Evolutionary conservation across 2,797 vertebrate genomes (phyloP), one percentile per base, ranked within the genome.

Genomic region (Diplodus puntazzo): DNA sequence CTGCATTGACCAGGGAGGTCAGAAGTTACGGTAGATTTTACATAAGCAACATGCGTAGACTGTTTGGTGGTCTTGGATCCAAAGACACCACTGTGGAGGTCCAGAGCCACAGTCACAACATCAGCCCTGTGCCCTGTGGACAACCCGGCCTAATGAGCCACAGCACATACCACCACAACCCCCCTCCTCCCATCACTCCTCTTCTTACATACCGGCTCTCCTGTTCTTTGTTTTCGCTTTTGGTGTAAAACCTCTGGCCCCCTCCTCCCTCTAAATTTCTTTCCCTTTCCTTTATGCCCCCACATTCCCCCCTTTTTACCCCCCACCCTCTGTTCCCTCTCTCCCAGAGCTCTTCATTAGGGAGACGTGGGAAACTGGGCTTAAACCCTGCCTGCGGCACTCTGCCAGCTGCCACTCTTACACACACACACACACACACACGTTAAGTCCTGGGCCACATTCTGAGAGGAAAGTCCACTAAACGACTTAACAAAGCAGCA

Each of bases 291-390:
- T 87, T 85, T 85, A 88, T 87, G 73, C 84, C 66, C 75, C 67
- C 63, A 71, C 71, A 69, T 64, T 46, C 69, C 73, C 73, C 77
- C 62, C 59, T 39, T 76, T 39, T 69, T 71, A 77, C 84, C 82
- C 85, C 79, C 83, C 77, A 74, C 83, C 83, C 74, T 81, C 75
- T 75, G 81, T 77, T 89, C 87, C 85, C 80, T 81, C 77, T 89
- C 90, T 92, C 92, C 91, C 93, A 92, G 92, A 92, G 91, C 91
- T 92, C 92, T 95, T 95, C 92, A 94, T 95, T 94, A 95, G 89
- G 87, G 83, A 92, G 85, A 94, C 89, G 89, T 95, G 95, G 94
- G 94, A 95, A 94, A 91, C 84, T 87, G 81, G 91, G 89, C 86
- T 93, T 92, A 93, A 92, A 92, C 84, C 79, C 87, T 88, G 86